Evolutionary conservation across 1,140 invertebrate genomes (phyloP).

Genomic region (Pantala flavescens): DNA sequence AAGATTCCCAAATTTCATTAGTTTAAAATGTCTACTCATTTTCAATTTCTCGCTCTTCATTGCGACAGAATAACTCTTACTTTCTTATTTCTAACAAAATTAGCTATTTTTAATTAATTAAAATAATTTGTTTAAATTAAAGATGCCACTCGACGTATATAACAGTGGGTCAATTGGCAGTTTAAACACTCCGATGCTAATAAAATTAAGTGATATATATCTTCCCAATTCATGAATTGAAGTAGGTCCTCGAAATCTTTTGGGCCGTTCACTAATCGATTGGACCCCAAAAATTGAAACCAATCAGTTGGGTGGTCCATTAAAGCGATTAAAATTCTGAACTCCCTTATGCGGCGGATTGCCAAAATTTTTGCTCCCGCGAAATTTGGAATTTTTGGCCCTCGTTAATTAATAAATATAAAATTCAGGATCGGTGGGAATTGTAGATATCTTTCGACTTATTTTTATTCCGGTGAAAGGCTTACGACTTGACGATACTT

Average conservation of each 20-base stretch:
- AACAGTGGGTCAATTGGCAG: background rate
- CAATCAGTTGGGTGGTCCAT: background rate
- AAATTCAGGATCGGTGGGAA: too few species aligned
- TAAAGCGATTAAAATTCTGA: background rate
- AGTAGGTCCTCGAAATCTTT: background rate
- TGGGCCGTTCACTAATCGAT: background rate
- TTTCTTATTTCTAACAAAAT: background rate
- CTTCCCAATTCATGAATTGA: background rate
- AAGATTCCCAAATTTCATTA: too few species aligned
- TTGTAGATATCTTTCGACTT: too few species aligned
- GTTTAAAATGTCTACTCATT: too few species aligned
- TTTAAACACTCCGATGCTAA: background rate
- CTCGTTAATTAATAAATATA: too few species aligned
- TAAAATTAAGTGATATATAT: background rate
- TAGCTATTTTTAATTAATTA: conserved; percentile 1
- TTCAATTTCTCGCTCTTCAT: too few species aligned
- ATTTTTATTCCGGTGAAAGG: too few species aligned
- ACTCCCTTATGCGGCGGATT: too few species aligned
- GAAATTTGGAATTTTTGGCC: too few species aligned
- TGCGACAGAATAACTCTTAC: background rate
- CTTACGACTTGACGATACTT: too few species aligned
- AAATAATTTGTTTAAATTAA: background rate
- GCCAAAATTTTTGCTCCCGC: too few species aligned
- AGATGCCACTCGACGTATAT: background rate
- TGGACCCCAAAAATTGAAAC: background rate